Evolutionary conservation across 23 tunicate genomes (phyloP).

Genomic region (Oikopleura albicans): DNA sequence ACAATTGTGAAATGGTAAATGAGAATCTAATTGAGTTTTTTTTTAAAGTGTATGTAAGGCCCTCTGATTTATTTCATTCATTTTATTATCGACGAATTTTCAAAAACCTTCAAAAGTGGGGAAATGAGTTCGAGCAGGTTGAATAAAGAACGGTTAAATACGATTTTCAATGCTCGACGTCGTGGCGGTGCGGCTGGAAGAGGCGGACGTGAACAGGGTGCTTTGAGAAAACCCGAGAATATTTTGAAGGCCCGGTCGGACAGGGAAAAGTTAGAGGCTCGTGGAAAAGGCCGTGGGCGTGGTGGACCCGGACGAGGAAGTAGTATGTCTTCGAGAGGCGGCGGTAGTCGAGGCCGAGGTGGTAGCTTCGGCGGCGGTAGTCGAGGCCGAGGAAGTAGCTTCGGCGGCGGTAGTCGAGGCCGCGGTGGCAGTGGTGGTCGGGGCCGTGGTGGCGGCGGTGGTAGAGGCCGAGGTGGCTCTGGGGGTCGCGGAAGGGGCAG

Average conservation of each 20-base stretch:
- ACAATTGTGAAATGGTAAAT: no score
- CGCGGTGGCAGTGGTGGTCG: conserved; percentile 18
- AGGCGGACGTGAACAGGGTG: conserved; percentile 6
- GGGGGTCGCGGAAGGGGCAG: no score
- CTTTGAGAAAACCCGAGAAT: conserved; percentile 42
- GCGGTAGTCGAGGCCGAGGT: conserved; percentile 6
- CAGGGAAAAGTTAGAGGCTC: conserved; percentile 18
- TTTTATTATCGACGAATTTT: no score
- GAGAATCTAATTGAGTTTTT: no score
- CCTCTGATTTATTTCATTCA: no score
- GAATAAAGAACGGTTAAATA: not conserved
- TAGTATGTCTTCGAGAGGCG: no score
- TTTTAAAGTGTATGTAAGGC: no score
- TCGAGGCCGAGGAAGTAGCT: not conserved
- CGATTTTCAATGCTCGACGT: not conserved
- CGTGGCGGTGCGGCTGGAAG: not conserved
- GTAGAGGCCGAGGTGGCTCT: conserved; percentile 5
- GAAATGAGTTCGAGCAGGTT: not conserved
- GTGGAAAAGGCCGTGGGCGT: not conserved
- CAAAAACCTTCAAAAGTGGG: no score
- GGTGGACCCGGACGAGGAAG: conserved; percentile 24
- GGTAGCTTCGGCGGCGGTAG: not conserved
- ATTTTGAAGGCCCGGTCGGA: conserved; percentile 45
- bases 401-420: not conserved
- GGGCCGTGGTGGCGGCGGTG: conserved; percentile 15